Evolutionary conservation across 1,140 invertebrate genomes (phyloP).

Genomic region (Drosophila murphyi): DNA sequence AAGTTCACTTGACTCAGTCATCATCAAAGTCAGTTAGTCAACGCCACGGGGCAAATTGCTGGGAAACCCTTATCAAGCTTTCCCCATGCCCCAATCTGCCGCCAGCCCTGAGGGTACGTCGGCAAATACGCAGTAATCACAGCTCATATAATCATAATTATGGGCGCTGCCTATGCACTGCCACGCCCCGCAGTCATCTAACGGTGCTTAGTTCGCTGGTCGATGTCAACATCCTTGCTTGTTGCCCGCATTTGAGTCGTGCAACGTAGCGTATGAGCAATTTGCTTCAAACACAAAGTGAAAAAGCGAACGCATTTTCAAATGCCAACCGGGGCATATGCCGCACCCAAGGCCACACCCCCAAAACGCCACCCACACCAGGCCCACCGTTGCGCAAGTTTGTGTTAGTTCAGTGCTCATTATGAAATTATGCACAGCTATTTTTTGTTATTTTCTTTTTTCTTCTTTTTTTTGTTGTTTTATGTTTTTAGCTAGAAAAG

Average conservation of each 20-base stretch:
- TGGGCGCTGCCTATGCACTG: constrained; percentile 36
- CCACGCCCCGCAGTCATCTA: neutral
- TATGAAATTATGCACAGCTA: constrained; percentile 73
- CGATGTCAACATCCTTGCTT: neutral
- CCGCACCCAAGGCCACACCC: constrained; percentile 11
- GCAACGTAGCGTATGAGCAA: constrained; percentile 69
- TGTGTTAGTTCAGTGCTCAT: constrained; percentile 69
- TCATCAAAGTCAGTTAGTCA: constrained; percentile 60
- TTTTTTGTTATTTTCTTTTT: constrained; percentile 33
- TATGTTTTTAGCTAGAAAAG: neutral
- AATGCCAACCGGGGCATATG: constrained; percentile 64
- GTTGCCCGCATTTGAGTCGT: constrained; percentile 45
- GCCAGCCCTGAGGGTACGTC: neutral
- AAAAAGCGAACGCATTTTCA: constrained; percentile 65
- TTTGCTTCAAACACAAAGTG: constrained; percentile 61
- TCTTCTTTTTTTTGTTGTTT: constrained; percentile 5
- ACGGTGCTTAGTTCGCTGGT: constrained; percentile 12
- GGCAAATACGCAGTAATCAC: constrained; percentile 51
- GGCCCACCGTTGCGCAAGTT: neutral
- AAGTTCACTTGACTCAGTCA: neutral
- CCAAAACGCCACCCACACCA: neutral
- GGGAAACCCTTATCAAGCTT: constrained; percentile 20
- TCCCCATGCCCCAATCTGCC: neutral
- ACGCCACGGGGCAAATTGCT: constrained; percentile 55
- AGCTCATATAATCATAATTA: constrained; percentile 73